Evolutionary conservation across 2,888 invertebrate genomes (phyloP), one percentile per base, ranked within the genome.

Genomic region (Melanargia galathea): DNA sequence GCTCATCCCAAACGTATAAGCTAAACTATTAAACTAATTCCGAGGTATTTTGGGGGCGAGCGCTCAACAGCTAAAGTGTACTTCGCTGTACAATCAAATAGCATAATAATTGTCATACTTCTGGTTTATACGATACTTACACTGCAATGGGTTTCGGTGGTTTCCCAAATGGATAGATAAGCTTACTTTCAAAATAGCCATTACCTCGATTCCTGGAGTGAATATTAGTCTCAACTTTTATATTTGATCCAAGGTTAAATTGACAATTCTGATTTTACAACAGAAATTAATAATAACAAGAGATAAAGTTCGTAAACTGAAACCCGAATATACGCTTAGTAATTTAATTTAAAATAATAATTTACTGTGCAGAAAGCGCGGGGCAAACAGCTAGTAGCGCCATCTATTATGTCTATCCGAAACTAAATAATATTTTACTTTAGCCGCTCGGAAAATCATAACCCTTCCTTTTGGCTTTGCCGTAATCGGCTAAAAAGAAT

Each of bases 1-100:
- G 10, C 8, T 52, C 20, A 52, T 24, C 51, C 51, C 38, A 24
- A n/a, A n/a, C 24, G 24, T 55, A 54, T 38, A 24, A 55, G 24
- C 16, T 43, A 16, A 40, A 55, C 55, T 26, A 46, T 58, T 46
- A 61, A 61, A 57, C 38, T 60, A 45, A 54, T 52, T 58, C 35
- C 7, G 45, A 38, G 38, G 24, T 52, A 46, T 59, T 62, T 54
- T 10, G 58, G 54, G 54, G 24, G 35, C 40, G 45, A 58, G 24
- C 30, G 46, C 24, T 58, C 24, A 52, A 18, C 48, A 5, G 24
- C 52, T 45, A 52, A 58, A 63, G 46, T 59, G 63, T 63, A 57
- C 52, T 63, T 63, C 52, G 52, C 52, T 38, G 43, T 54, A 59
- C 58, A 63, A 59, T 63, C 63, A 63, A 63, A 63, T 59, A 52